These are phyloP conservation scores for Trissolcus basalis DNA, from an alignment of 1,140 invertebrate genomes.

Conservation along the genomic window DNA sequence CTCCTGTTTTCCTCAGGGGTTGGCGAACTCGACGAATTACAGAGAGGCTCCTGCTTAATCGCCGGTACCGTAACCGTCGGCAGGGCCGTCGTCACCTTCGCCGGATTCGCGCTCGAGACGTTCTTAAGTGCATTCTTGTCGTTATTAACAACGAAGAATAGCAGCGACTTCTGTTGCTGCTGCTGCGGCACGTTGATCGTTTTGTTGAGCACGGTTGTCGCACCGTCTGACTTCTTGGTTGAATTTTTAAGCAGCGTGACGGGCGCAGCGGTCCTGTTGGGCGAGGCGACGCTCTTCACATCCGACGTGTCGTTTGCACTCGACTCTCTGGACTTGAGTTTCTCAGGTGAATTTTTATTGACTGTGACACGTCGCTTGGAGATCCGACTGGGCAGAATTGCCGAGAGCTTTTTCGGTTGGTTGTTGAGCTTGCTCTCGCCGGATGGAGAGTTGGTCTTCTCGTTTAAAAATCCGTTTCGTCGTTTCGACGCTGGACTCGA, in stretches of 20 bases:
- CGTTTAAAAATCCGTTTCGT: constrained; percentile 43
- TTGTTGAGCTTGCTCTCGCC: constrained; percentile 28
- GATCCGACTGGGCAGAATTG: constrained; percentile 41
- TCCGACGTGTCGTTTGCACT: constrained; percentile 12
- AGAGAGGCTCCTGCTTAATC: constrained; percentile 43
- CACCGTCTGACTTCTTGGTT: constrained; percentile 3
- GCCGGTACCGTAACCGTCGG: constrained; percentile 3
- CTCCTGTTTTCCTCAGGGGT: constrained; percentile 33
- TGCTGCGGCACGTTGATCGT: not conserved
- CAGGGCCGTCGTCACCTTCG: not conserved
- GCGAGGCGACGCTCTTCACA: constrained; percentile 7
- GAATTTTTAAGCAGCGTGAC: constrained; percentile 33
- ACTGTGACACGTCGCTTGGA: constrained; percentile 22
- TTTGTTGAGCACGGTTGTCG: constrained; percentile 1
- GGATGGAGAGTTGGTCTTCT: constrained; percentile 6
- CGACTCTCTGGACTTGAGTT: constrained; percentile 3
- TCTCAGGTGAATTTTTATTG: constrained; percentile 27
- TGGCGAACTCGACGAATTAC: constrained; percentile 2
- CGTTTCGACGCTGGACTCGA: constrained; percentile 4
- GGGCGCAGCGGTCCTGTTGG: constrained; percentile 20
- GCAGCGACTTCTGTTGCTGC: constrained; percentile 15
- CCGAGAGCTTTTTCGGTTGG: constrained; percentile 39
- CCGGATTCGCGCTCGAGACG: not conserved
- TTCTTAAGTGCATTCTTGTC: constrained; percentile 22
- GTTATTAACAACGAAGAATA: constrained; percentile 39